A percentile compares a stretch with the other conserved stretches of the same genome.
These are phyloP conservation scores for Troides oblongomaculatus DNA, from an alignment of 2,888 invertebrate species.

Conservation along the genomic window DNA sequence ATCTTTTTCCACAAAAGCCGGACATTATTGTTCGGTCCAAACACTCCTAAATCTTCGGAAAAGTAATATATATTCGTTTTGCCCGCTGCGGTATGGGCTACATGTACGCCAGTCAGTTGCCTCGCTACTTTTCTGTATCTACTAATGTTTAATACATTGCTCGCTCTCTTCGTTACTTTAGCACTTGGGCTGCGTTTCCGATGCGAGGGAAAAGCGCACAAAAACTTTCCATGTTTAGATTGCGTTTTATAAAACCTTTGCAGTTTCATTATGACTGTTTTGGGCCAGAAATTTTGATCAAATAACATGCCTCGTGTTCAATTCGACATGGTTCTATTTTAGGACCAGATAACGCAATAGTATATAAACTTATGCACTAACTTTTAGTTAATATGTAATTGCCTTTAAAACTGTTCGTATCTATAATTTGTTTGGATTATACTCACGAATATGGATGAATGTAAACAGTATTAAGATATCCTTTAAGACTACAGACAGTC, in stretches of 20 bases:
- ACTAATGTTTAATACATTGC: slow-evolving; percentile 76
- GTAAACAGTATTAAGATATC: slow-evolving; percentile 59
- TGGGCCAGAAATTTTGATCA: slow-evolving; percentile 51
- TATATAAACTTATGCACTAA: slow-evolving; percentile 29
- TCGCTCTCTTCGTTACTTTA: slow-evolving; percentile 45
- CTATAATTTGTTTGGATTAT: slow-evolving; percentile 52
- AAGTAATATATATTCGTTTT: slow-evolving; percentile 82
- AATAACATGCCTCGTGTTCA: slow-evolving; percentile 40
- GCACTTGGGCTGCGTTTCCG: slow-evolving; percentile 39
- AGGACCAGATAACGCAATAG: slow-evolving; percentile 30
- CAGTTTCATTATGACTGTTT: slow-evolving; percentile 58
- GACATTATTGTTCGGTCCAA: slow-evolving; percentile 82
- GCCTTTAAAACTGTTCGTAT: slow-evolving; percentile 32
- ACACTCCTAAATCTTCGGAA: slow-evolving; percentile 81
- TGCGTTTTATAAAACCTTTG: slow-evolving; percentile 54
- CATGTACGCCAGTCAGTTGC: slow-evolving; percentile 66
- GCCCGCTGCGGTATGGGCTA: slow-evolving; percentile 74
- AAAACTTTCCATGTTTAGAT: slow-evolving; percentile 52
- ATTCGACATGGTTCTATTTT: slow-evolving; percentile 37
- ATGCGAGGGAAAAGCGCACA: slow-evolving; percentile 57
- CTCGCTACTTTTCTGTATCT: slow-evolving; percentile 72
- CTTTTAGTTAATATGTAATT: slow-evolving; percentile 26
- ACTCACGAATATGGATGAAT: slow-evolving; percentile 63
- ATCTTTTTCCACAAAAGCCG: slow-evolving; percentile 81
- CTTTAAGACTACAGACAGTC: slow-evolving; percentile 52